These are phyloP conservation scores for Lontra canadensis DNA, from an alignment of 2,113 vertebrate species.

Conservation along the genomic window DNA sequence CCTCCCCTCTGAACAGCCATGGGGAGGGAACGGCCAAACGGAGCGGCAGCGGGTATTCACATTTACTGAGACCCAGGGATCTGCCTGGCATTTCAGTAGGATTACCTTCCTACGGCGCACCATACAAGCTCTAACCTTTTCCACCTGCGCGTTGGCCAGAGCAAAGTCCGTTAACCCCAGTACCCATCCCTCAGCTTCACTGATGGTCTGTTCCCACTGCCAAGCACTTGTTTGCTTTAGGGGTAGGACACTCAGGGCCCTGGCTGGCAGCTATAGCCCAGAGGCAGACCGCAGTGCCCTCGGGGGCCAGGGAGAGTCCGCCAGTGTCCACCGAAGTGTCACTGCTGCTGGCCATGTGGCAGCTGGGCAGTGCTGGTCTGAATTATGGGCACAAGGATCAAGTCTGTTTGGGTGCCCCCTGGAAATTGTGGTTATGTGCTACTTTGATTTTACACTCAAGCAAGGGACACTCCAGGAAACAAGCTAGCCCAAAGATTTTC, in stretches of 20 bases:
- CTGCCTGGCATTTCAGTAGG: background rate
- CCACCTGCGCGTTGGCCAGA: background rate
- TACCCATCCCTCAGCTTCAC: background rate
- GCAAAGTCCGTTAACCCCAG: background rate
- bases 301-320: background rate
- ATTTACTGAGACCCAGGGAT: background rate
- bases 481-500: background rate
- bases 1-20: background rate
- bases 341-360: background rate
- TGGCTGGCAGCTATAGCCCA: background rate
- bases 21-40: background rate
- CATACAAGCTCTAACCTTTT: background rate
- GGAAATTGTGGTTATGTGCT: background rate
- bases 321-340: background rate
- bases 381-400: background rate
- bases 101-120: background rate
- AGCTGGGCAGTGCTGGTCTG: too few species aligned
- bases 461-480: background rate
- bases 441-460: background rate
- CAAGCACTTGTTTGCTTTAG: background rate
- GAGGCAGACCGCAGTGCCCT: background rate
- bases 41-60: background rate
- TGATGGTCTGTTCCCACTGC: background rate
- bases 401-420: background rate
- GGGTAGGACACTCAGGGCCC: too few species aligned